Conservation (phyloP, 1,140 invertebrate genomes). For the Trialeurodes vaporariorum region DNA sequence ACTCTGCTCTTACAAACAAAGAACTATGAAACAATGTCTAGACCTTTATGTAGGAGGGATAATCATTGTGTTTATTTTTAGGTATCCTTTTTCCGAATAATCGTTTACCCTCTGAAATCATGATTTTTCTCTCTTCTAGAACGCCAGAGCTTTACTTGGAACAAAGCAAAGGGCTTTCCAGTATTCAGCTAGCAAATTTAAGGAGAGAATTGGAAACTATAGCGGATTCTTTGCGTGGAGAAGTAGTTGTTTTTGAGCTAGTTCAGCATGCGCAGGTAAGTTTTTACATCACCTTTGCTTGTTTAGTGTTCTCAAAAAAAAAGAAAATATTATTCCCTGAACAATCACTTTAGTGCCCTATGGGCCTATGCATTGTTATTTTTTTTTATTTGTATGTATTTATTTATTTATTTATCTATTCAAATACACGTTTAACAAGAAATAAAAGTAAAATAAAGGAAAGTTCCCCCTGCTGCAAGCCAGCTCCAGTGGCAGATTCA, state of each 20-base stretch:
- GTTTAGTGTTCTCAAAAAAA: no score
- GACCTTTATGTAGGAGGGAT: neutral
- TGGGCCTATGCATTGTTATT: no score
- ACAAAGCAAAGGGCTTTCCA: constrained; percentile 56
- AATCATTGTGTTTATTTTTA: constrained; percentile 12
- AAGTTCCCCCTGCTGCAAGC: no score
- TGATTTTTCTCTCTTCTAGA: constrained; percentile 32
- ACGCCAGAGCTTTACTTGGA: constrained; percentile 46
- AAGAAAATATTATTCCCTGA: no score
- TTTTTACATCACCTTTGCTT: no score
- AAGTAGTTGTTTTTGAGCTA: constrained; percentile 67
- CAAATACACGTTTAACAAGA: no score
- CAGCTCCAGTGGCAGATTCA: no score
- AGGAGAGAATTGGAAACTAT: constrained; percentile 43
- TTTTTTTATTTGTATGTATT: no score
- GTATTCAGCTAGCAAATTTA: constrained; percentile 43
- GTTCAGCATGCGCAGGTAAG: constrained; percentile 47
- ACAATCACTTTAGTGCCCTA: no score
- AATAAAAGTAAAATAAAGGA: no score
- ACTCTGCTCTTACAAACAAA: no score
- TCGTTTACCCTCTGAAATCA: constrained; percentile 20
- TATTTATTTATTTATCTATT: no score
- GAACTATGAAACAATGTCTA: neutral
- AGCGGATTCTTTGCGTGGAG: constrained; percentile 45
- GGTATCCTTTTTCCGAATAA: constrained; percentile 17